Conservation (phyloP, 2,888 invertebrate species). For the Oscheius onirici region DNA sequence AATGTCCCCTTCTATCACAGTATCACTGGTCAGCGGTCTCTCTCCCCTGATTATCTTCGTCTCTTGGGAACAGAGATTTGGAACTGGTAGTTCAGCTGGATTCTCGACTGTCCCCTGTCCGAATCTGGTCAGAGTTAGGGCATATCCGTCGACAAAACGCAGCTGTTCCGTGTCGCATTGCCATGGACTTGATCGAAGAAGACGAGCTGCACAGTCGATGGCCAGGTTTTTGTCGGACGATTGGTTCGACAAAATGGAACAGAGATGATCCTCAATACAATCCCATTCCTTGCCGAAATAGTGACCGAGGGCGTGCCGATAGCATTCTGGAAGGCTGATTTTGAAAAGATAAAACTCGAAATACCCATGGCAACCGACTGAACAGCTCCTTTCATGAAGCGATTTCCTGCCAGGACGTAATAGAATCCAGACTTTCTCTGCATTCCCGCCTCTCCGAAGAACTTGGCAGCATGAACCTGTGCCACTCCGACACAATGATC, state of each 20-base stretch:
- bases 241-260: slow-evolving; percentile 10
- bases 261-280: slow-evolving; percentile 49
- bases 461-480: slow-evolving; percentile 24
- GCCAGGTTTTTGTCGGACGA: slow-evolving; percentile 10
- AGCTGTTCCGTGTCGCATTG: slow-evolving; percentile 14
- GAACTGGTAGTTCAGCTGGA: slow-evolving; percentile 26
- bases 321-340: slow-evolving; percentile 37
- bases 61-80: slow-evolving; percentile 14
- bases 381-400: slow-evolving; percentile 23
- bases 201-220: slow-evolving; percentile 25
- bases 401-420: slow-evolving; percentile 28
- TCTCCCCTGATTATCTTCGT: slow-evolving; percentile 51
- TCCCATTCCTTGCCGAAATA: slow-evolving; percentile 56
- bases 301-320: slow-evolving; percentile 43
- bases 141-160: slow-evolving; percentile 11
- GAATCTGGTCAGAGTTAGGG: slow-evolving; percentile 5
- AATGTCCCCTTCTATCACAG: slow-evolving; percentile 23
- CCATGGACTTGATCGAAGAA: slow-evolving; percentile 19
- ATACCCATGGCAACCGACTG: slow-evolving; percentile 16
- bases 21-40: slow-evolving; percentile 44
- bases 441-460: slow-evolving; percentile 10
- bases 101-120: not conserved
- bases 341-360: not conserved
- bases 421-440: slow-evolving; percentile 29
- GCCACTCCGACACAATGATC: slow-evolving; percentile 34